phyloP scores from a whole-genome alignment of 2,888 invertebrate genomes.

The Tiliacea citrago region DNA sequence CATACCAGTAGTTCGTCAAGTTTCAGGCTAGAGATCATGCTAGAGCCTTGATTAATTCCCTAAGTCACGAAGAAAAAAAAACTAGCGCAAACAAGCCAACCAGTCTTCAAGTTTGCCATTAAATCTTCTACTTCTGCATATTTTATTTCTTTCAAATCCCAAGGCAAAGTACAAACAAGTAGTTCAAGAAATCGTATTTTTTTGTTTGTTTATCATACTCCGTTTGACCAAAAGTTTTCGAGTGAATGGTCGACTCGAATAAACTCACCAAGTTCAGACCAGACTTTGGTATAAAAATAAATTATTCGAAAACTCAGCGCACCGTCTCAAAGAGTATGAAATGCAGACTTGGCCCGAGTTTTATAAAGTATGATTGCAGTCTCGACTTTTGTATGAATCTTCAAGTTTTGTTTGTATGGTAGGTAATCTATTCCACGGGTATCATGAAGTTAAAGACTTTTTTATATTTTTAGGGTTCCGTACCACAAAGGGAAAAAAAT shows the following conservation, averaged over 20 bases:
- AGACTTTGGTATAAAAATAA: slow-evolving; percentile 74
- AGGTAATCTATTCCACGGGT: slow-evolving; percentile 31
- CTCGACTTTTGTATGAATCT: slow-evolving; percentile 27
- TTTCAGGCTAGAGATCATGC: not conserved
- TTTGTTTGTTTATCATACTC: slow-evolving; percentile 69
- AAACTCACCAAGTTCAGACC: slow-evolving; percentile 65
- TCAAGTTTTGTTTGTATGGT: slow-evolving; percentile 46
- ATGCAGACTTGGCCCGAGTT: slow-evolving; percentile 48
- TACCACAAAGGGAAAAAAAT: too few relatives aligned
- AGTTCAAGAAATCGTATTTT: slow-evolving; percentile 29
- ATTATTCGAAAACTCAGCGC: slow-evolving; percentile 74
- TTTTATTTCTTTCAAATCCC: slow-evolving; percentile 35
- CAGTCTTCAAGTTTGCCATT: slow-evolving; percentile 45
- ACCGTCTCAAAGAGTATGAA: slow-evolving; percentile 41
- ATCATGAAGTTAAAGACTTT: slow-evolving; percentile 6
- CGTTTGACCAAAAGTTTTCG: slow-evolving; percentile 66
- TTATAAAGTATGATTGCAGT: slow-evolving; percentile 54
- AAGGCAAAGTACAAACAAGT: slow-evolving; percentile 32
- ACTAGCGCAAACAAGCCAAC: not conserved
- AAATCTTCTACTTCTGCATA: slow-evolving; percentile 47
- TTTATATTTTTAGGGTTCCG: not conserved
- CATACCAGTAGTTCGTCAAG: not conserved
- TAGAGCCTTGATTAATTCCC: slow-evolving; percentile 14
- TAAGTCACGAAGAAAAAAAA: slow-evolving; percentile 17
- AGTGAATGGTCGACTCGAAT: slow-evolving; percentile 67